Evolutionary conservation across 2,113 vertebrate species (phyloP), one percentile per base, ranked within the genome.

Genomic region (Sturnus vulgaris): DNA sequence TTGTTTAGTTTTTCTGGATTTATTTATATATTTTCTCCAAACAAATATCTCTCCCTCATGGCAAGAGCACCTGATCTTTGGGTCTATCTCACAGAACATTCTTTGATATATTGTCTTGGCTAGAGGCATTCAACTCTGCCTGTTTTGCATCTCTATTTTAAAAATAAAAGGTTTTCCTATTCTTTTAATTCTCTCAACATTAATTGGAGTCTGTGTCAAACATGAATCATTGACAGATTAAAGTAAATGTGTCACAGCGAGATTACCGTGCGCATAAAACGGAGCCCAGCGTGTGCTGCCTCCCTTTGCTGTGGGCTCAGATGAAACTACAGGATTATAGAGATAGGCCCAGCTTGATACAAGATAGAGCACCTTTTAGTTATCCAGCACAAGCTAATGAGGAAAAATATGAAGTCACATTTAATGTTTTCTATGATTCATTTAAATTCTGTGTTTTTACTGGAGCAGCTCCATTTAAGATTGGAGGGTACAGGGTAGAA

Each of bases 201-300:
- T 86, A 93, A 96, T 94, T 93, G 68, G 80, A 63, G 60, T 11
- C 72, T 88, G 40, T 93, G 76, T 94, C 64, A 93, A 83, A 96
- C 85, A 95, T 35, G 37, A 94, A 78, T 92, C 82, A 81, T 1
- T 68, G 76, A 68, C 82, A 86, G 85, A 95, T 95, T 92, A 93
- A 94, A 96, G 82, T 42, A 70, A 88, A 94, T 81, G 82, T 96
- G 88, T 75, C 90, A 81, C 64, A 93, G 64, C 0, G 44, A 96
- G 94, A 96, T 92, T 94, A 93, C 52, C 17, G 7, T 1, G 23
- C 88, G 37, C 37, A 92, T 18, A 68, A 75, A 82, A 75, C 11
- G 0, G 49, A 39, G 76, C 95, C 52, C 82, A 95, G 94, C 76
- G 12, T 86, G 92, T 9, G 39, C 59, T 1, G 17, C 69, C 81